Evolutionary conservation across 2,888 invertebrate species (phyloP), one percentile per base, ranked within the genome.

Genomic region (Agrenia bidenticulata): DNA sequence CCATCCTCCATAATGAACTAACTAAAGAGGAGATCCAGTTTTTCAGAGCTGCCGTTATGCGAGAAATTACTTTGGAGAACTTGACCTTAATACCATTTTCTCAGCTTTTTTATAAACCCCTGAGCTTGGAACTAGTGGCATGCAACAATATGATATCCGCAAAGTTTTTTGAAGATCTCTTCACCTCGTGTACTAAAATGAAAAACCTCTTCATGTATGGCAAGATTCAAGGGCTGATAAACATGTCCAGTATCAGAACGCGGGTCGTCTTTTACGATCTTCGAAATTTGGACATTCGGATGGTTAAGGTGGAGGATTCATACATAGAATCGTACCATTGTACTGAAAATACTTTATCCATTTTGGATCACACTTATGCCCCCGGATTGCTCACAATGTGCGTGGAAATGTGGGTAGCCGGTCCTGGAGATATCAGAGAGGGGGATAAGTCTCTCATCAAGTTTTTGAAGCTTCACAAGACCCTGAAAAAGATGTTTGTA

Each of bases 171-270:
- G 4, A 27, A 15, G 37, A 51, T 1, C n/a, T 61, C 11, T 9
- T 65, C 1, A 39, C 9, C 4, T 39, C 32, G 0, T 65, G 61
- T 15, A 56, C 26, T 4, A 55, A 65, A 15, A 24, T 65, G 1
- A 57, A 39, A 17, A 65, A 51, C 23, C 51, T 65, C 27, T 49
- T 54, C 17, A 13, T 61, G 13, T 51, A 51, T 9, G 65, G 65
- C 2, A 57, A 61, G 42, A 32, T 65, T 2, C 11, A n/a, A 9
- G 60, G 64, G 13, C n/a, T 55, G 1, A 26, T 24, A 17, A 4
- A 55, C 27, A 13, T 55, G 15, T 26, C 9, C 7, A 45, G 2
- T 45, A 19, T 15, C 15, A 15, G 45, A 32, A 15, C 45, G 7
- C 19, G n/a, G n/a, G 21, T 45, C 45, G 7, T 9, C 45, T 15